Conservation (phyloP, 2,888 invertebrate species). For the Bibio marci region DNA sequence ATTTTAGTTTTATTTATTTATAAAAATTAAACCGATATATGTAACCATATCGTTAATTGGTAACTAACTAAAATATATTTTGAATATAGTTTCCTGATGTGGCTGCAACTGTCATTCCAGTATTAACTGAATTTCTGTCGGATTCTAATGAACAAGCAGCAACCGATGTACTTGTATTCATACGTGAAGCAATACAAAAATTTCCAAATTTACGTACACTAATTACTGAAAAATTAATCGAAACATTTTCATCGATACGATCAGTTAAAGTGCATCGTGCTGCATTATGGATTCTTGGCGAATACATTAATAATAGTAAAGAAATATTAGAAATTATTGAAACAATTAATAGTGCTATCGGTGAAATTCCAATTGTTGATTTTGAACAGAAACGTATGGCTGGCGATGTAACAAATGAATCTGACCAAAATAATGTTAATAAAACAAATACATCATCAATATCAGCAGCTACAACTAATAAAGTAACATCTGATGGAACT, state of each 20-base stretch:
- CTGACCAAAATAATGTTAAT: constrained; percentile 27
- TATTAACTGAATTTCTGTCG: constrained; percentile 81
- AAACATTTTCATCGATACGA: constrained; percentile 72
- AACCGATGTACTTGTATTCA: constrained; percentile 83
- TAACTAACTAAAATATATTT: constrained; percentile 4
- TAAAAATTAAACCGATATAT: not conserved
- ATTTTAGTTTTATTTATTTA: constrained; percentile 16
- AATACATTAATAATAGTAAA: constrained; percentile 67
- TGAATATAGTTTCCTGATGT: constrained; percentile 68
- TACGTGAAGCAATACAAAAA: constrained; percentile 90
- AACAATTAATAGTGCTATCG: constrained; percentile 54
- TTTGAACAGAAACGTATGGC: constrained; percentile 51
- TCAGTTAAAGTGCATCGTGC: constrained; percentile 86
- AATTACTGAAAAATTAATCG: constrained; percentile 58
- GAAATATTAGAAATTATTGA: constrained; percentile 69
- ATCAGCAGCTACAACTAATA: constrained; percentile 18
- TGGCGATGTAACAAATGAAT: constrained; percentile 38
- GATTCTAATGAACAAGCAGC: constrained; percentile 83
- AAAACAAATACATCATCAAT: constrained; percentile 20
- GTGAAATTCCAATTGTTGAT: constrained; percentile 46
- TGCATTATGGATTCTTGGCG: constrained; percentile 94
- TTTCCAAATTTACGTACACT: constrained; percentile 65
- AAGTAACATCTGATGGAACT: constrained; percentile 95
- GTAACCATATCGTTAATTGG: no score
- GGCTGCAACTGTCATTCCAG: constrained; percentile 83